Base-by-base conservation (phyloP, 2,888 invertebrate species). In the Drosophila pullipes region DNA sequence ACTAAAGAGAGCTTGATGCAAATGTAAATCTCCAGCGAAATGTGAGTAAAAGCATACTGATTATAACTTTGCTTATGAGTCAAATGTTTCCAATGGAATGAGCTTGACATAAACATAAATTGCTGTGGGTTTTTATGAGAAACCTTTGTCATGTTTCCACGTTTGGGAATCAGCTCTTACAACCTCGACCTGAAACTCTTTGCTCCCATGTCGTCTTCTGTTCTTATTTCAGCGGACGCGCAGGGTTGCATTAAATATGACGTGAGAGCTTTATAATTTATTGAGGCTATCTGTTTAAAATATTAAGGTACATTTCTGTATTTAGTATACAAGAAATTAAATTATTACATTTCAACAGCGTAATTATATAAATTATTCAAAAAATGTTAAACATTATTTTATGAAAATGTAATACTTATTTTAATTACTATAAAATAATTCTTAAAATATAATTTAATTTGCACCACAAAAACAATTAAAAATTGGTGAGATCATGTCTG, bases 1-100 rank as follows among this genome's bases (percentile, higher is more conserved):
- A 22, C 28, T 37, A n/a, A 39, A 44, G 71, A 47, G 52, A 37
- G 66, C 53, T 44, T 53, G 22, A 39, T 18, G 25, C 35, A 31
- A 25, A 25, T 31, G 31, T 54, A 44, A 58, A 44, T 44, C 16
- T 16, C 30, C 6, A 4, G 3, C 6, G 10, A 5, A 44, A 58
- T 16, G 2, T 4, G 28, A 31, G 16, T 10, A 30, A 33, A 41
- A 49, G n/a, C n/a, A 13, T 6, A 5, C 6, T 16, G 18, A 16
- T 41, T 35, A 25, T 25, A 25, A 25, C 6, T 54, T 35, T 9
- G n/a, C 28, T 39, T 39, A 57, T 13, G 11, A 39, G 33, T 39
- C n/a, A 52, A 52, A 52, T 52, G 18, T 30, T 16, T 9, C 9
- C 47, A 9, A 25, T 25, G 47, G 25, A 47, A 25, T 25, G 25